phyloP scores from a whole-genome alignment of 2,113 vertebrate genomes.

The Pseudopipra pipra region DNA sequence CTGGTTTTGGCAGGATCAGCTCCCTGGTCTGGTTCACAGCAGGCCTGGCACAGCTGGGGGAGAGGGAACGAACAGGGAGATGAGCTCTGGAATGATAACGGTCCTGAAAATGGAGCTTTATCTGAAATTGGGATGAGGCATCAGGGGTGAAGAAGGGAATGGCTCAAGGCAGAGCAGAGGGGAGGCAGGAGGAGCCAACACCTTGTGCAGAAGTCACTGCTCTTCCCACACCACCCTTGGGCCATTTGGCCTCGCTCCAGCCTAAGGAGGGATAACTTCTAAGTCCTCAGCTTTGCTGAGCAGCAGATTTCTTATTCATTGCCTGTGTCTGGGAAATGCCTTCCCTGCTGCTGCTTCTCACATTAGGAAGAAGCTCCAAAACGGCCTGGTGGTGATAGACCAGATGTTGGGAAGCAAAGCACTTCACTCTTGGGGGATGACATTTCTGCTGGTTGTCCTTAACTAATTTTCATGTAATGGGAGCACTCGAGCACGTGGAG shows the following conservation, averaged over 20 bases:
- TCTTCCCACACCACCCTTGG: not conserved
- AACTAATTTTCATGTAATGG: not conserved
- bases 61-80: not conserved
- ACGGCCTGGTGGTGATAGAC: not conserved
- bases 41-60: not conserved
- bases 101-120: not conserved
- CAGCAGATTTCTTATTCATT: not conserved
- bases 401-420: not conserved
- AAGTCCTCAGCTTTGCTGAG: not conserved
- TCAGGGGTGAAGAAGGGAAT: not conserved
- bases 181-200: not conserved
- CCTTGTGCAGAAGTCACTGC: not conserved
- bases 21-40: not conserved
- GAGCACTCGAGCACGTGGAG: not conserved
- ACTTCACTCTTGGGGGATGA: not conserved
- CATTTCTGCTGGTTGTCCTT: not conserved
- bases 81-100: not conserved
- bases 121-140: not conserved
- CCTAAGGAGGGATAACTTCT: not conserved
- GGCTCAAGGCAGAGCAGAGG: not conserved
- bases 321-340: not conserved
- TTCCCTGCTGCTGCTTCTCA: not conserved
- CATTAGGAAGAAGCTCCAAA: not conserved
- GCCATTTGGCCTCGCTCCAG: not conserved
- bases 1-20: not conserved